Evolutionary conservation across 2,113 vertebrate species (phyloP), one percentile per base, ranked within the genome.

Genomic region (Trinectes maculatus): DNA sequence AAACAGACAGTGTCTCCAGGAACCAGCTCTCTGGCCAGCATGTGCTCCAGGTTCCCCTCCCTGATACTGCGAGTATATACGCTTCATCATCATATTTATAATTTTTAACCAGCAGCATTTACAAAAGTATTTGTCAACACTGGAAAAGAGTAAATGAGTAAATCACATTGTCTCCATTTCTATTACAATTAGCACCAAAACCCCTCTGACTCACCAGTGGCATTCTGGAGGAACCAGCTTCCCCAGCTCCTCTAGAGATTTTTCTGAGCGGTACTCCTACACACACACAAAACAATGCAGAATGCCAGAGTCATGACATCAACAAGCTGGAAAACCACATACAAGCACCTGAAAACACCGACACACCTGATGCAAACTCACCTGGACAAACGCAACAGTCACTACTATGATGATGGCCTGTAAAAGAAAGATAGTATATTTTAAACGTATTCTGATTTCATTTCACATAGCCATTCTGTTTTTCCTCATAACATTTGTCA

Each of bases 401-500:
- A 99, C 97, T 3, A 99, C 97, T 1, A 99, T 99, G 74, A 98
- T 93, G 87, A 99, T 98, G 91, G 97, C 97, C 97, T 99, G 85
- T 48, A 2, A 26, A 34, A 2, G 25, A 22, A 42, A 21, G 10
- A 33, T 3, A 52, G 2, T n/a, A n/a, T n/a, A n/a, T n/a, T n/a
- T n/a, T n/a, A n/a, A n/a, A n/a, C n/a, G n/a, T n/a, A n/a, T n/a
- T n/a, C n/a, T n/a, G n/a, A n/a, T n/a, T n/a, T n/a, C n/a, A n/a
- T n/a, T n/a, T n/a, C n/a, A n/a, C n/a, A n/a, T n/a, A n/a, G n/a
- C n/a, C n/a, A n/a, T n/a, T n/a, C n/a, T n/a, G n/a, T n/a, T n/a
- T n/a, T n/a, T n/a, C n/a, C n/a, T n/a, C n/a, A n/a, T n/a, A n/a
- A n/a, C n/a, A n/a, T n/a, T n/a, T n/a, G n/a, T n/a, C n/a, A n/a